Percentiles rank a stretch among this genome's conserved stretches.
Conservation (phyloP, 2,113 vertebrate genomes). For the Himantopus leucocephalus region DNA sequence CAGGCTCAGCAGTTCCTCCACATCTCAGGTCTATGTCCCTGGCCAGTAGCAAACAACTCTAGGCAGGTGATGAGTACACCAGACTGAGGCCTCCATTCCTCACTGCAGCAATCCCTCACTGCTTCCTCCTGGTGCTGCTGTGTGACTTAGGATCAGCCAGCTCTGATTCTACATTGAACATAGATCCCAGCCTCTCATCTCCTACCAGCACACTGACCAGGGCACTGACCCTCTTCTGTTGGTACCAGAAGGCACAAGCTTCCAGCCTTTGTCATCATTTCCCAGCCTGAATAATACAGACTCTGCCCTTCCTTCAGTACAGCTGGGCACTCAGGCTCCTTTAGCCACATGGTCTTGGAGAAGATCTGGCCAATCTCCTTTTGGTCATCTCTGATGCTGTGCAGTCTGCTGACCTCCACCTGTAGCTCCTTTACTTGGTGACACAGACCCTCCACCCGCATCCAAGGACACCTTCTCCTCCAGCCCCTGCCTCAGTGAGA, state of each 20-base stretch:
- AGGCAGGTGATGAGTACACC: neutral
- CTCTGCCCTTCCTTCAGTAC: neutral
- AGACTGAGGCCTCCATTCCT: neutral
- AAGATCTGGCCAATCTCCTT: neutral
- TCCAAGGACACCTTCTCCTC: neutral
- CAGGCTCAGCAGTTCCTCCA: neutral
- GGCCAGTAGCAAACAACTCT: neutral
- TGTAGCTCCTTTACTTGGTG: neutral
- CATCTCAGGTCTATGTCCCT: accelerated
- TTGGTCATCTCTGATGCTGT: neutral
- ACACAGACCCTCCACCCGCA: neutral
- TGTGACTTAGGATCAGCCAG: neutral
- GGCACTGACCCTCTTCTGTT: neutral
- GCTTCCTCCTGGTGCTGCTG: neutral
- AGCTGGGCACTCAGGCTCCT: neutral
- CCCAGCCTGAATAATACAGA: neutral
- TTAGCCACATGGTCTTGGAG: neutral
- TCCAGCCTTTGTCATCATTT: neutral
- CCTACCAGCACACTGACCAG: neutral
- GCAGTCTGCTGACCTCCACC: neutral
- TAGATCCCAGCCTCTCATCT: neutral
- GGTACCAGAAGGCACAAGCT: neutral
- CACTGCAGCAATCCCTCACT: accelerated
- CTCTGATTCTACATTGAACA: neutral
- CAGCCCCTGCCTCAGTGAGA: neutral